A percentile compares a stretch with the other conserved stretches of the same genome.
Conservation (phyloP, 2,113 vertebrate species). For the Tenrec ecaudatus region DNA sequence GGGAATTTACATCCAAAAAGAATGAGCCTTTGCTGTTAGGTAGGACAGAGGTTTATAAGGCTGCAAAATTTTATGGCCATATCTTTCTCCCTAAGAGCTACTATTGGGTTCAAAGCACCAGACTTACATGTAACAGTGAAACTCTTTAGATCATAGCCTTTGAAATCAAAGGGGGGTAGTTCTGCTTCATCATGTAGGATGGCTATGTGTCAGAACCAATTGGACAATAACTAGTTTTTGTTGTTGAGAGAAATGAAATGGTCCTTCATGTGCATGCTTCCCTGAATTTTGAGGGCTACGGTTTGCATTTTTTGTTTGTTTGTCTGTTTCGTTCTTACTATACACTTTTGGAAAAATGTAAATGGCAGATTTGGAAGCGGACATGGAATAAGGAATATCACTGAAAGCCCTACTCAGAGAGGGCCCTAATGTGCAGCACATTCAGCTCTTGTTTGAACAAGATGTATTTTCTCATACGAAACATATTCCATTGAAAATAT, state of each 20-base stretch:
- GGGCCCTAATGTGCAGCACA: neutral
- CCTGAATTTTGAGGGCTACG: too few relatives aligned
- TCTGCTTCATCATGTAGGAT: neutral
- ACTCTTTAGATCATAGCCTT: neutral
- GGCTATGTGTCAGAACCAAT: neutral
- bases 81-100: neutral
- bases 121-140: neutral
- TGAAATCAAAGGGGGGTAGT: neutral
- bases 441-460: neutral
- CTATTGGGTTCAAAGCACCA: neutral
- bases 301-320: too few relatives aligned
- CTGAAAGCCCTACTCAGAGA: too few relatives aligned
- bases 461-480: neutral
- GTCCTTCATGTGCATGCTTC: too few relatives aligned
- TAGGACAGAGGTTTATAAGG: neutral
- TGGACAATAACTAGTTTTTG: neutral
- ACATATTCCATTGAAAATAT: neutral
- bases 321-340: too few relatives aligned
- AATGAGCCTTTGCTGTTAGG: neutral
- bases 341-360: too few relatives aligned
- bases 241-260: too few relatives aligned
- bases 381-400: too few relatives aligned
- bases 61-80: neutral
- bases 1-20: neutral
- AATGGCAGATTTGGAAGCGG: too few relatives aligned